These are phyloP conservation scores for Epinephelus fuscoguttatus DNA, from an alignment of 2,113 vertebrate species.

Conservation along the genomic window DNA sequence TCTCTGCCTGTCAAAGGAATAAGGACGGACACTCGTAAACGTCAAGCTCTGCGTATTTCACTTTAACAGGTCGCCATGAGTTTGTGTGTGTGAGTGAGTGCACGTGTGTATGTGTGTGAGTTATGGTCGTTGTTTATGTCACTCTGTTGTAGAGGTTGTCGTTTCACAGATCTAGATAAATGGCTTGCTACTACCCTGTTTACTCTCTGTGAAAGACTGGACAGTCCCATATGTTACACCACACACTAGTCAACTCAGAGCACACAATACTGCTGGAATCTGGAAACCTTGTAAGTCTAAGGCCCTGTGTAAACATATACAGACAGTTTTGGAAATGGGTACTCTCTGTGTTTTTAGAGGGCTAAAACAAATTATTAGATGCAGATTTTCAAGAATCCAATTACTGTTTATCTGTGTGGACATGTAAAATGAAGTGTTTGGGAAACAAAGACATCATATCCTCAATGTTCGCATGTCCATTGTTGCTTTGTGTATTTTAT, in stretches of 20 bases:
- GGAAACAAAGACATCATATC: too few relatives aligned
- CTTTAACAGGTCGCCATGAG: conserved; percentile 38
- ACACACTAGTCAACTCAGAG: conserved; percentile 19
- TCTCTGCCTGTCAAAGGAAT: conserved; percentile 70
- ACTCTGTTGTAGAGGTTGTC: conserved; percentile 59
- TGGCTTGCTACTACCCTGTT: conserved; percentile 56
- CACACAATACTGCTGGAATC: conserved; percentile 3
- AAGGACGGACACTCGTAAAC: conserved; percentile 72
- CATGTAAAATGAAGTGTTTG: too few relatives aligned
- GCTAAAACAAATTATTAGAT: too few relatives aligned
- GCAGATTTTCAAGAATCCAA: too few relatives aligned
- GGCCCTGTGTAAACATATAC: too few relatives aligned
- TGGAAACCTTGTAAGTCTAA: conserved; percentile 8
- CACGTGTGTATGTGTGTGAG: conserved; percentile 36
- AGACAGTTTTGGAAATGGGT: too few relatives aligned
- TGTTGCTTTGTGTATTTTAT: too few relatives aligned
- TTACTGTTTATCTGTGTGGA: too few relatives aligned
- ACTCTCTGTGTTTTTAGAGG: too few relatives aligned
- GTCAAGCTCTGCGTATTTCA: conserved; percentile 62
- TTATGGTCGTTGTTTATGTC: conserved; percentile 69
- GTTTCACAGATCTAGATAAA: conserved; percentile 72
- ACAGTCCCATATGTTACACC: conserved; percentile 61
- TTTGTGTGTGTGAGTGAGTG: conserved; percentile 12
- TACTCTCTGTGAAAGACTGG: conserved; percentile 58
- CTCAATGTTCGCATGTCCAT: too few relatives aligned